A percentile compares a stretch with the other conserved stretches of the same genome.
Conservation (phyloP, 1,140 invertebrate species). For the Trinorchestia longiramus region DNA sequence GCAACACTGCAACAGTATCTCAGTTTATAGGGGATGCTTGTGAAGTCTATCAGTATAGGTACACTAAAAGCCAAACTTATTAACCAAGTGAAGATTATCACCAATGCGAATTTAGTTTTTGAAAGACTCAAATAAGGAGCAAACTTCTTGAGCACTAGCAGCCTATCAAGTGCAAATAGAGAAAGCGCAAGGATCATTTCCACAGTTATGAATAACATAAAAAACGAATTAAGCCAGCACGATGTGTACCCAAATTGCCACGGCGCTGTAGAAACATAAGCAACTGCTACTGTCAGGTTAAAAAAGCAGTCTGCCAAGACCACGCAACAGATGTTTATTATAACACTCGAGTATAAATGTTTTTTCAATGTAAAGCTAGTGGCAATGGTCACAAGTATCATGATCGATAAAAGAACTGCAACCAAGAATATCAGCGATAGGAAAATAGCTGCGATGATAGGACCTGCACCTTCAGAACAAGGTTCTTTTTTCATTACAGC, state of each 20-base stretch:
- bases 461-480: slow-evolving; percentile 59
- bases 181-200: slow-evolving; percentile 62
- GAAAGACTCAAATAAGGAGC: slow-evolving; percentile 55
- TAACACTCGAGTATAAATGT: slow-evolving; percentile 59
- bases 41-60: slow-evolving; percentile 57
- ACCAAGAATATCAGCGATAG: slow-evolving; percentile 60
- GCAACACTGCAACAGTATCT: slow-evolving; percentile 64
- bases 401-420: slow-evolving; percentile 60
- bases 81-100: slow-evolving; percentile 60
- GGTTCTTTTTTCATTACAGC: background rate
- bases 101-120: slow-evolving; percentile 57
- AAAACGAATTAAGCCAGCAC: slow-evolving; percentile 62
- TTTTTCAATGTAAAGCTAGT: slow-evolving; percentile 64
- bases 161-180: slow-evolving; percentile 61
- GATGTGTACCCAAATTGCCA: slow-evolving; percentile 63
- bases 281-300: slow-evolving; percentile 62
- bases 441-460: slow-evolving; percentile 62
- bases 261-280: slow-evolving; percentile 60
- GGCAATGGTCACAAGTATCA: slow-evolving; percentile 63
- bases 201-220: slow-evolving; percentile 60
- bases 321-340: slow-evolving; percentile 61
- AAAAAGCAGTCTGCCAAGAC: slow-evolving; percentile 62
- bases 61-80: slow-evolving; percentile 49
- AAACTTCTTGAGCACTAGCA: slow-evolving; percentile 61
- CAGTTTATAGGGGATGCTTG: slow-evolving; percentile 62